Base-by-base conservation (phyloP, 2,113 vertebrate species). In the Probosciger aterrimus region DNA sequence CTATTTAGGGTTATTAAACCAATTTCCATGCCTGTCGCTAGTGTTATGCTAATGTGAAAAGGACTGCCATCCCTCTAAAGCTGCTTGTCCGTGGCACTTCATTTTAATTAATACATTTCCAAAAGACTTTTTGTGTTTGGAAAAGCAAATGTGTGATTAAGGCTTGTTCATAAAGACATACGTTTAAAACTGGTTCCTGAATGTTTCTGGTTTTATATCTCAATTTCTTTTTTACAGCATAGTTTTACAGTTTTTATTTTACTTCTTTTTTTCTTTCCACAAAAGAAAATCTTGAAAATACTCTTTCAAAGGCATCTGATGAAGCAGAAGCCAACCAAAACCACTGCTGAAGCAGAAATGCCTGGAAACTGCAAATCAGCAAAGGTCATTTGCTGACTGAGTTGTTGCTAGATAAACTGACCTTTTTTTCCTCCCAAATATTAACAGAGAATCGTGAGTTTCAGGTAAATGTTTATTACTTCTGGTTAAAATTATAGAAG, bases 1-100 rank as follows among this genome's bases (percentile, higher is more conserved):
- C 96, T 95, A 93, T 96, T 98, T 96, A 95, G 92, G 97, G 93
- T 98, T 98, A 98, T 99, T 99, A 99, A 98, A 98, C 96, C 98
- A 97, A 98, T 99, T 99, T 98, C 97, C 97, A 96, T 94, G 97
- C 96, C 98, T 98, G 98, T 98, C 98, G 83, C 93, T 92, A 93
- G 90, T 87, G 79, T 97, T 94, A 86, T 96, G 97, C 97, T 98
- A 97, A 98, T 98, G 93, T 90, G 87, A 83, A 95, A 91, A 91
- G 95, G 92, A 69, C 91, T 80, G 31, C 50, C 14, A 50, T 88
- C 90, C 87, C 65, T 89, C 80, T 65, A 70, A 90, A 96, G 95
- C 88, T 1, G 37, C 97, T 95, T 94, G 94, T 95, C 97, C 47
- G 0, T 46, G 88, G 95, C 82, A 57, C 80, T 97, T 97, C 86